These are phyloP conservation scores for Actinopyga echinites DNA, from an alignment of 53 echinoderm and acorn worm genomes.

Conservation along the genomic window DNA sequence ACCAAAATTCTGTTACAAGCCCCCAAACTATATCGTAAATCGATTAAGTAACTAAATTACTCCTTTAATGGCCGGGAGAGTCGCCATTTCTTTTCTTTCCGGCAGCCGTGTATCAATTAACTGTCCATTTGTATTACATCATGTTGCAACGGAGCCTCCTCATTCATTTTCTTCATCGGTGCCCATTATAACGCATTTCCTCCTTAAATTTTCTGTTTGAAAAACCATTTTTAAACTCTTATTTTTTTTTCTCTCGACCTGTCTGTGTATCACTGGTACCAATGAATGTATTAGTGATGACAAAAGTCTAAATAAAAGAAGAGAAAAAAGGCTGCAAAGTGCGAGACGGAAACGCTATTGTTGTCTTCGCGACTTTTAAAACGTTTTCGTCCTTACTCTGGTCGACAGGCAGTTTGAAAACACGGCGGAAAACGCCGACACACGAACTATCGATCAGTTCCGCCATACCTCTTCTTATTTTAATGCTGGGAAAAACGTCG, in stretches of 20 bases:
- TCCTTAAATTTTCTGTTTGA: not conserved
- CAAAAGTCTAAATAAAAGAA: not conserved
- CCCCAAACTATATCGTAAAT: not conserved
- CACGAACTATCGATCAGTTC: constrained; percentile 37
- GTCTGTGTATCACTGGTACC: not conserved
- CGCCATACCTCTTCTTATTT: too few relatives aligned
- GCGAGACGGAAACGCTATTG: not conserved
- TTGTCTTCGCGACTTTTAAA: not conserved
- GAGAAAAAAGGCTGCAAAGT: not conserved
- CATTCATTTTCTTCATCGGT: not conserved
- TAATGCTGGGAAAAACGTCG: too few relatives aligned
- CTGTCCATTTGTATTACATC: not conserved
- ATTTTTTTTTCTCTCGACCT: not conserved
- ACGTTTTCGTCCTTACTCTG: not conserved
- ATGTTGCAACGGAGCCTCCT: not conserved
- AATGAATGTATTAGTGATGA: not conserved
- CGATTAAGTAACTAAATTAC: constrained; percentile 40
- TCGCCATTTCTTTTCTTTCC: constrained; percentile 18
- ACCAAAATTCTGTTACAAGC: constrained; percentile 3
- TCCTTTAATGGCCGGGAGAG: constrained; percentile 9
- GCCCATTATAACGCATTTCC: constrained; percentile 11
- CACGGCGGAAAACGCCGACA: constrained; percentile 2
- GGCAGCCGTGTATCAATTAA: constrained; percentile 25
- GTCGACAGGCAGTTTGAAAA: not conserved
- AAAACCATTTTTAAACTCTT: too few relatives aligned